Evolutionary conservation across 2,113 vertebrate species (phyloP).

Genomic region (Bujurquina vittata): DNA sequence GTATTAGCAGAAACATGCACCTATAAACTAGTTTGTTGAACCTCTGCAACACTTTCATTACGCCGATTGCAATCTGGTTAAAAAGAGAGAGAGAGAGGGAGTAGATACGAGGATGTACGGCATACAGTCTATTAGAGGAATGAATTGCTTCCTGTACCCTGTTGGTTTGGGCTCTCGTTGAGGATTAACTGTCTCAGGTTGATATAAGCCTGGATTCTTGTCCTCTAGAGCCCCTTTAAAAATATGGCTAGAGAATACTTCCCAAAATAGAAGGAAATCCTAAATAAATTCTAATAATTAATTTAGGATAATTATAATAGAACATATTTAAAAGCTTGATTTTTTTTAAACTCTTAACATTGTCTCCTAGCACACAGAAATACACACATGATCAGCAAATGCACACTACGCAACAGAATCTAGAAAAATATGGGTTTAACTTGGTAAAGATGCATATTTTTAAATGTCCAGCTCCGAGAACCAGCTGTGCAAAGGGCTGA

Average conservation of each 20-base stretch:
- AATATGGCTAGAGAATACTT: not conserved
- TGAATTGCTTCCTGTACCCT: slow-evolving; percentile 64
- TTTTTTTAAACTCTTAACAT: not conserved
- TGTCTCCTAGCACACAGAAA: not conserved
- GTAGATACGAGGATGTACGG: slow-evolving; percentile 66
- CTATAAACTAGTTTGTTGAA: slow-evolving; percentile 41
- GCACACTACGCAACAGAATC: not conserved
- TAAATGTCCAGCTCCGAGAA: not conserved
- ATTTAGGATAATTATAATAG: not conserved
- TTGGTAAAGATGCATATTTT: not conserved
- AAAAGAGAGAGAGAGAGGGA: slow-evolving; percentile 43
- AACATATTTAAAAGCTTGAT: not conserved
- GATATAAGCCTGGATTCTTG: slow-evolving; percentile 35
- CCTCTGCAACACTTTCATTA: slow-evolving; percentile 62
- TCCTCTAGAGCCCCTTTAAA: slow-evolving; percentile 26
- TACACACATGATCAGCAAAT: no score
- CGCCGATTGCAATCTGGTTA: slow-evolving; percentile 63
- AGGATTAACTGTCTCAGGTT: slow-evolving; percentile 63
- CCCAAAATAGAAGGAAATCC: not conserved
- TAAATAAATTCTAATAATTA: not conserved
- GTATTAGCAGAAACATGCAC: slow-evolving; percentile 21
- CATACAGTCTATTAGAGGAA: slow-evolving; percentile 63
- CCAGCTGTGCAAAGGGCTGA: not conserved
- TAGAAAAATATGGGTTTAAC: not conserved
- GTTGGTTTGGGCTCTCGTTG: slow-evolving; percentile 37